Conservation (phyloP, 2,113 vertebrate species). For the Oxyura jamaicensis region DNA sequence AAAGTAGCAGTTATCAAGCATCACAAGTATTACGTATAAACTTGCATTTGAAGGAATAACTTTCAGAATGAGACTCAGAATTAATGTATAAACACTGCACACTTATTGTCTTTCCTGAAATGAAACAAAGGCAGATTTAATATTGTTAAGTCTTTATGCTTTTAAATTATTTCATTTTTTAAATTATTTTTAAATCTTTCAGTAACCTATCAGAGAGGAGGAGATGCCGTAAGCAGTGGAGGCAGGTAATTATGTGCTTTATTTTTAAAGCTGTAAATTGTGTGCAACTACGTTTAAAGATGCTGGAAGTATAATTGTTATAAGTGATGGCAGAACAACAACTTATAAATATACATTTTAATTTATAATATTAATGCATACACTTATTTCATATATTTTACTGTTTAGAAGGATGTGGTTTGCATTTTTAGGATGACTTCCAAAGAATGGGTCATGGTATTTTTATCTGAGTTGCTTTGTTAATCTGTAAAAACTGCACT, state of each 20-base stretch:
- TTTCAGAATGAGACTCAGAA: neutral
- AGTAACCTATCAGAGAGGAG: conserved; percentile 99
- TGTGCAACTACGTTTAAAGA: neutral
- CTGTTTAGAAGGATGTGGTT: neutral
- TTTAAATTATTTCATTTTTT: conserved; percentile 28
- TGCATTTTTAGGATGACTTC: neutral
- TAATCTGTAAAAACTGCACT: conserved; percentile 18
- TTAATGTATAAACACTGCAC: neutral
- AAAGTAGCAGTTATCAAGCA: neutral
- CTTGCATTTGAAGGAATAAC: neutral
- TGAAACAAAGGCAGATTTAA: neutral
- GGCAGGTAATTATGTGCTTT: conserved; percentile 88
- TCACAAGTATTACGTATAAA: neutral
- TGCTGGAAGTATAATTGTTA: neutral
- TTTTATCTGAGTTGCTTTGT: neutral
- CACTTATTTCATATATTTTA: neutral
- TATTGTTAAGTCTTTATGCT: neutral
- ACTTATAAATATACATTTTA: neutral
- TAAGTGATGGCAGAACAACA: neutral
- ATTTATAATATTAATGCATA: neutral
- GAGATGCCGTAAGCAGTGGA: conserved; percentile 95
- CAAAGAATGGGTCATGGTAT: neutral
- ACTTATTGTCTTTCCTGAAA: neutral
- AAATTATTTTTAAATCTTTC: conserved; percentile 64
- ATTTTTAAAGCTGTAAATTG: conserved; percentile 1